Evolutionary conservation across 2,888 invertebrate species (phyloP).

Genomic region (Torymus tubicola): DNA sequence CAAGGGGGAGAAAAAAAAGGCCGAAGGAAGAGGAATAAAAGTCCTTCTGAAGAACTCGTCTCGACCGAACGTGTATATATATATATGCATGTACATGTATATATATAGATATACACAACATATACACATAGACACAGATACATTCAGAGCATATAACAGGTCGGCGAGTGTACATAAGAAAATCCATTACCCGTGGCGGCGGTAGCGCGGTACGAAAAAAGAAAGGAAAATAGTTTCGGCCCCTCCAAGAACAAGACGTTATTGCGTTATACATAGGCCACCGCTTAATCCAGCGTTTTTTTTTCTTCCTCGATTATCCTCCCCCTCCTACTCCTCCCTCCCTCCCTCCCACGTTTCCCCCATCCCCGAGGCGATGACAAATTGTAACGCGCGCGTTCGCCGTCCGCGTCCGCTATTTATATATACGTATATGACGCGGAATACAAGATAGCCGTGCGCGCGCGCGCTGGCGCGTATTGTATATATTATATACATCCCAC

Average conservation of each 20-base stretch:
- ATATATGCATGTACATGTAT: neutral
- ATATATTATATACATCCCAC: neutral
- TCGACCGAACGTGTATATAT: neutral
- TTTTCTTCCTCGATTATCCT: neutral
- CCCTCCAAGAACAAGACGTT: slow-evolving; percentile 23
- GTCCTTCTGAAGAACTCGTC: no score
- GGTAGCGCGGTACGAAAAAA: neutral
- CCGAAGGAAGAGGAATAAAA: no score
- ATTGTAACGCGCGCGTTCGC: slow-evolving; percentile 23
- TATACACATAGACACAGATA: no score
- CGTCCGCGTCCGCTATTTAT: slow-evolving; percentile 34
- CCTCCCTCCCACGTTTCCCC: neutral
- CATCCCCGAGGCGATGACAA: slow-evolving; percentile 33
- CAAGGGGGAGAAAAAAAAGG: neutral
- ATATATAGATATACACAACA: no score
- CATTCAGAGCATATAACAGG: neutral
- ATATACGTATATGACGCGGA: slow-evolving; percentile 2
- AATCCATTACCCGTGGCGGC: slow-evolving; percentile 20
- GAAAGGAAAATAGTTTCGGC: slow-evolving; percentile 31
- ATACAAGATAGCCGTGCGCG: neutral
- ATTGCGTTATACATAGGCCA: slow-evolving; percentile 17
- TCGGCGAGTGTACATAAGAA: slow-evolving; percentile 4
- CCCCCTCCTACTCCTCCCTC: neutral
- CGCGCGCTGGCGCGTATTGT: slow-evolving; percentile 2
- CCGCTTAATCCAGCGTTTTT: neutral